phyloP scores from a whole-genome alignment of 2,113 vertebrate species.

The Silurus meridionalis region DNA sequence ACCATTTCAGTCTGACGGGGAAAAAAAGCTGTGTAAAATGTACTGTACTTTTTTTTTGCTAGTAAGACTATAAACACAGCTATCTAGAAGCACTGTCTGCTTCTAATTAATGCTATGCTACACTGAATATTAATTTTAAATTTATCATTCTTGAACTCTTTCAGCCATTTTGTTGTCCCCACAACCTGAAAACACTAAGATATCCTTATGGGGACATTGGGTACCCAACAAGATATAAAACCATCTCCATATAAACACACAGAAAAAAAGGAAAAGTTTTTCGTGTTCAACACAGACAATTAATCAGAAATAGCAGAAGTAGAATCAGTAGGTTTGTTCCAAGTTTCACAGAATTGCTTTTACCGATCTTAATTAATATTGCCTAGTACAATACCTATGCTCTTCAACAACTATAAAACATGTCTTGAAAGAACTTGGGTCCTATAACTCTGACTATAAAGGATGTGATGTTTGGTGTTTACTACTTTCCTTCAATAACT shows the following conservation, averaged over 20 bases:
- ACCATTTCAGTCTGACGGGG: background rate
- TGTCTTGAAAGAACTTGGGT: background rate
- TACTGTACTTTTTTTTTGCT: background rate
- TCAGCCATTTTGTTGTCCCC: background rate
- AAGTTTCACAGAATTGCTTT: background rate
- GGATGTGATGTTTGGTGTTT: background rate
- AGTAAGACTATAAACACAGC: background rate
- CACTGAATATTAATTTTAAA: background rate
- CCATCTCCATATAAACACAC: background rate
- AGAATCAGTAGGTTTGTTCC: too few species aligned
- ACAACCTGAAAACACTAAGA: background rate
- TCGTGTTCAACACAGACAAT: constrained; percentile 34
- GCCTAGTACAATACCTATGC: background rate
- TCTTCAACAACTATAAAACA: background rate
- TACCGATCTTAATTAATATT: background rate
- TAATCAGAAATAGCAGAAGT: constrained; percentile 17
- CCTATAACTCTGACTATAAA: background rate
- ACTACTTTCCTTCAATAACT: background rate
- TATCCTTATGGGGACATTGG: background rate
- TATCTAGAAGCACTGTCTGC: background rate
- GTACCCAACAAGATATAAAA: background rate
- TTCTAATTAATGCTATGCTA: background rate
- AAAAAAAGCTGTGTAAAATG: background rate
- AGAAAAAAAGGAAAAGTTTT: background rate
- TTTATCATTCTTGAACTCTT: background rate